phyloP scores from a whole-genome alignment of 2,888 invertebrate genomes.

The Hypselothyrea guttata region DNA sequence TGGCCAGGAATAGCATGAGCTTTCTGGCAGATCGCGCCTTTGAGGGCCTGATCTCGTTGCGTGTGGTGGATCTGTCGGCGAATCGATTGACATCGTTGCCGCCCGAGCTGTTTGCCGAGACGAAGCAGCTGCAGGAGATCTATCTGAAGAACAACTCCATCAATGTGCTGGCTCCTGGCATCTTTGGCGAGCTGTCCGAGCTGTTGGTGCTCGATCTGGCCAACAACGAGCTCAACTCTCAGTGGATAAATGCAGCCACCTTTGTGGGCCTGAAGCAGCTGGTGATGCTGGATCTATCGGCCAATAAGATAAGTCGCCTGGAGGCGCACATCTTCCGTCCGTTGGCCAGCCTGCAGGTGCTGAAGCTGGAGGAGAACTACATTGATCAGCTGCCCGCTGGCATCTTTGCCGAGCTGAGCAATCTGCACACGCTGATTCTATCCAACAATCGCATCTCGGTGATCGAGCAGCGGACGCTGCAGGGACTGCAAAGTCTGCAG shows the following conservation, averaged over 20 bases:
- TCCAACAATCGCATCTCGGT: conserved; percentile 93
- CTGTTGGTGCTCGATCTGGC: conserved; percentile 91
- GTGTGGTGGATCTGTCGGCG: conserved; percentile 93
- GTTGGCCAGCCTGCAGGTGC: conserved; percentile 90
- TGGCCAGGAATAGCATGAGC: conserved; percentile 93
- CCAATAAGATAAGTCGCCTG: conserved; percentile 91
- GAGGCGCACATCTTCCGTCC: conserved; percentile 92
- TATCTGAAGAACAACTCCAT: conserved; percentile 95
- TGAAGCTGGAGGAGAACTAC: conserved; percentile 93
- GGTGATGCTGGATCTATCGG: conserved; percentile 91
- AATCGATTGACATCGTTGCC: conserved; percentile 95
- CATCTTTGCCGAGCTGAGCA: conserved; percentile 93
- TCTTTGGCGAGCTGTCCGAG: conserved; percentile 91
- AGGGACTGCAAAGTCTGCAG: conserved; percentile 92
- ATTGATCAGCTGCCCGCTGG: conserved; percentile 92
- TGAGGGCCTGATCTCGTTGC: conserved; percentile 89
- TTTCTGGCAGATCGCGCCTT: conserved; percentile 93
- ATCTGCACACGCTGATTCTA: conserved; percentile 93
- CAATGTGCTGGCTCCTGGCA: conserved; percentile 91
- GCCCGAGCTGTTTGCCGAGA: conserved; percentile 91
- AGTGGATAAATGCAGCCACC: conserved; percentile 92
- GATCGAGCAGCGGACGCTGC: conserved; percentile 91
- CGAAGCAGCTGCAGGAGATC: conserved; percentile 92
- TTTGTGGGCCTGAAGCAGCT: conserved; percentile 94
- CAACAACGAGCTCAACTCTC: conserved; percentile 91